Evolutionary conservation across 92 coral and sea anemone genomes (phyloP).

Genomic region (Palythoa grandiflora): DNA sequence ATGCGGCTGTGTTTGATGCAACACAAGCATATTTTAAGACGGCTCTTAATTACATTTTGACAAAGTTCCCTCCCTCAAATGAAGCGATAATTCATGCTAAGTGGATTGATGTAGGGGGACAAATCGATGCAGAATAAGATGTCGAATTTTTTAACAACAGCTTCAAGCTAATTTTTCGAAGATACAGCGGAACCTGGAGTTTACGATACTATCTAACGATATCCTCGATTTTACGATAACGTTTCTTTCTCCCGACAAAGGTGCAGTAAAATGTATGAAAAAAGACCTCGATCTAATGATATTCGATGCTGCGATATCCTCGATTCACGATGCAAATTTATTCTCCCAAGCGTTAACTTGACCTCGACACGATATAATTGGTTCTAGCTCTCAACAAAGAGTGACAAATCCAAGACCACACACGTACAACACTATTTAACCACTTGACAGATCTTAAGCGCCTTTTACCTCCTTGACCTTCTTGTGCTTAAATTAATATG

Average conservation of each 20-base stretch:
- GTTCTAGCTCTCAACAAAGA: slow-evolving; percentile 28
- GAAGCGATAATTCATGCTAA: too few species aligned
- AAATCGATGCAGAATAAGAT: too few species aligned
- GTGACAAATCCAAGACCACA: slow-evolving; percentile 26
- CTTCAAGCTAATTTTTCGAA: too few species aligned
- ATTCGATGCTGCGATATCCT: not conserved
- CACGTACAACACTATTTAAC: not conserved
- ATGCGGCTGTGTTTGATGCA: slow-evolving; percentile 7
- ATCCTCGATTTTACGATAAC: slow-evolving; percentile 8
- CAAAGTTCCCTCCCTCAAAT: too few species aligned
- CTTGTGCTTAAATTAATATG: not conserved
- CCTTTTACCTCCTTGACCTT: not conserved
- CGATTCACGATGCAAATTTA: not conserved
- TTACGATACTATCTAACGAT: slow-evolving; percentile 12
- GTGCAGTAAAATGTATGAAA: not conserved
- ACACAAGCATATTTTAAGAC: too few species aligned
- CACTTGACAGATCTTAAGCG: slow-evolving; percentile 7
- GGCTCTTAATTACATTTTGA: too few species aligned
- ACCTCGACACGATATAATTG: slow-evolving; percentile 48
- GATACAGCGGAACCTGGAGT: too few species aligned
- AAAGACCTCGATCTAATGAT: too few species aligned
- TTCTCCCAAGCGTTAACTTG: slow-evolving; percentile 39
- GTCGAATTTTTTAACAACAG: too few species aligned
- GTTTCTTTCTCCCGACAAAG: not conserved
- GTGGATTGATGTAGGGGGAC: too few species aligned